phyloP scores from a whole-genome alignment of 2,888 invertebrate genomes.

The Strigamia maritima region DNA sequence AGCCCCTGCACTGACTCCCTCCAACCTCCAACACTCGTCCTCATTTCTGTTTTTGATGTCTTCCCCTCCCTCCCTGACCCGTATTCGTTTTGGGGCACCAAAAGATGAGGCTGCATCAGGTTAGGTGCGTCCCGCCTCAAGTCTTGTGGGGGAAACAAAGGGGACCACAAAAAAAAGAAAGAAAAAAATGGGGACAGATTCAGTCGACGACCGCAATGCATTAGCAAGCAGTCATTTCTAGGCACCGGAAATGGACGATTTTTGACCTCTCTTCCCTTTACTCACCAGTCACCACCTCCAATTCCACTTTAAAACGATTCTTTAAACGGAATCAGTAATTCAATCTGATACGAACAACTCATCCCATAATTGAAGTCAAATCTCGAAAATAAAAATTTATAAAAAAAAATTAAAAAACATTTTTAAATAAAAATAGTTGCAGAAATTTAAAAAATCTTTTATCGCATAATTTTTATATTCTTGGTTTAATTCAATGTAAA shows the following conservation, averaged over 20 bases:
- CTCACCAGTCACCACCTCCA: slow-evolving; percentile 2
- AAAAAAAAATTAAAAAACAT: no score
- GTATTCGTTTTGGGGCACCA: slow-evolving; percentile 32
- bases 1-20: slow-evolving; percentile 8
- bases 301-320: neutral
- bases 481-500: neutral
- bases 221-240: slow-evolving; percentile 31
- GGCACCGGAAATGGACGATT: slow-evolving; percentile 32
- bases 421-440: neutral
- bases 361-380: no score
- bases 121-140: slow-evolving; percentile 21
- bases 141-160: slow-evolving; percentile 28
- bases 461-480: neutral
- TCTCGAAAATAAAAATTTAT: no score
- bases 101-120: slow-evolving; percentile 32
- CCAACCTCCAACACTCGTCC: slow-evolving; percentile 17
- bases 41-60: slow-evolving; percentile 31
- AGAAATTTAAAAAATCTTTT: neutral
- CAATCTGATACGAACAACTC: no score
- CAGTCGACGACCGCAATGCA: slow-evolving; percentile 34
- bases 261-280: slow-evolving; percentile 25
- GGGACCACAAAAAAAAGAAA: neutral
- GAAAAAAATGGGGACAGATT: slow-evolving; percentile 29
- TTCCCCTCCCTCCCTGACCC: slow-evolving; percentile 32
- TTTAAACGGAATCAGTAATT: neutral